Base-by-base conservation (phyloP, 2,888 invertebrate species). In the Drosophila anomalata region DNA sequence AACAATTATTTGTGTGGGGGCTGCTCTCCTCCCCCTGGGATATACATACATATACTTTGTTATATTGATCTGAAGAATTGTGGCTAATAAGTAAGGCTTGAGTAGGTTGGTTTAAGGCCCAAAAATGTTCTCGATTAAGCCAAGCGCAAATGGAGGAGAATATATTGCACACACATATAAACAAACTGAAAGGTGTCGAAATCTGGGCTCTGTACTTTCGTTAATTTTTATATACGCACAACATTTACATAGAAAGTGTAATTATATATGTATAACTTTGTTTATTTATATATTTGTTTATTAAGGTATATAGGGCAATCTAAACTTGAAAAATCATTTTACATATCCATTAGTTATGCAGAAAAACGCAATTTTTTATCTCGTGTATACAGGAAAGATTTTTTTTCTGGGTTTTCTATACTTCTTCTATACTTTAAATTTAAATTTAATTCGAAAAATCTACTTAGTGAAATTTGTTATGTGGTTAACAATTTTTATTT, bases 401-500 rank as follows among this genome's bases (percentile, higher is more conserved):
- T 26, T 50, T 59, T 48, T 47, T 54, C 41, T 54, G 33, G 14
- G 9, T 68, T 26, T 59, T 17, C 29, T 57, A 17, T 29, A 29
- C 26, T 8, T 54, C 51, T 42, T 58, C 65, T 53, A 52, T 47
- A 39, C 33, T 59, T 46, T 62, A 31, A 73, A 73, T 75, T 77
- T 78, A 74, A 75, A 76, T 79, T 72, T 80, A 87, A 86, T 86
- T 82, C 78, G 78, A 84, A 81, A 75, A 88, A 81, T 84, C 88
- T 89, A 90, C 90, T 90, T 89, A 87, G 82, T 84, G 85, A 89
- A 86, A 86, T 79, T 65, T 67, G 61, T 73, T 73, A 75, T 75
- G 75, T 72, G 82, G 87, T 77, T 81, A 85, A 86, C 81, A 73
- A 75, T 56, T 78, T 67, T 46, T 63, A 56, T 57, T 47, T 57